Evolutionary conservation across 1,140 invertebrate species (phyloP), one percentile per base, ranked within the genome.

Genomic region (Physella acuta): DNA sequence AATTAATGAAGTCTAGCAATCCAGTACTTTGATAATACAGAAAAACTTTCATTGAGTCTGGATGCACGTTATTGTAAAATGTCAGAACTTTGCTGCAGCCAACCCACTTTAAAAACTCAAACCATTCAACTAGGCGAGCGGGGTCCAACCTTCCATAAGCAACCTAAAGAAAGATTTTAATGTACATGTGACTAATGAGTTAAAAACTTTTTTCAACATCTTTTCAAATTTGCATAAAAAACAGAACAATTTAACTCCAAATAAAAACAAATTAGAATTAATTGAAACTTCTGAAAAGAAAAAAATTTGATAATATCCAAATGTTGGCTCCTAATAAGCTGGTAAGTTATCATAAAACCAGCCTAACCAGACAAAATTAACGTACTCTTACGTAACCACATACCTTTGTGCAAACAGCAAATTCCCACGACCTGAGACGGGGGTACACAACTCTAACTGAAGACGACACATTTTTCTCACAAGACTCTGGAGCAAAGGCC

Each of bases 391-490:
- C n/a, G n/a, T n/a, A n/a, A n/a, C n/a, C n/a, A n/a, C 39, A 44
- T 3, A 64, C 62, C 62, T 64, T 64, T 16, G 62, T 64, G 44
- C 62, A 64, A 26, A 64, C 49, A 34, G 62, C 62, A 51, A 64
- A 52, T 44, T 64, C 62, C 26, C 26, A 64, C 3, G 11, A 36
- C 28, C 62, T 64, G 17, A 26, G 62, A 31, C 49, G 11, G 30
- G 62, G 62, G n/a, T 64, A 64, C 31, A 52, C 62, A 52, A 64
- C 28, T n/a, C n/a, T 64, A 1, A 52, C 4, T 2, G 62, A 1
- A 17, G 17, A 36, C 4, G 62, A 51, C 49, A 51, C 11, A 30
- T 64, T 24, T 8, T 51, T 28, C 0, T 5, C 14, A 52, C 62
- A 64, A 26, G 26, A 31, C 2, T 28, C 3, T 20, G 62, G 26